Conservation (phyloP, 2,888 invertebrate genomes). For the Agrochola lota region DNA sequence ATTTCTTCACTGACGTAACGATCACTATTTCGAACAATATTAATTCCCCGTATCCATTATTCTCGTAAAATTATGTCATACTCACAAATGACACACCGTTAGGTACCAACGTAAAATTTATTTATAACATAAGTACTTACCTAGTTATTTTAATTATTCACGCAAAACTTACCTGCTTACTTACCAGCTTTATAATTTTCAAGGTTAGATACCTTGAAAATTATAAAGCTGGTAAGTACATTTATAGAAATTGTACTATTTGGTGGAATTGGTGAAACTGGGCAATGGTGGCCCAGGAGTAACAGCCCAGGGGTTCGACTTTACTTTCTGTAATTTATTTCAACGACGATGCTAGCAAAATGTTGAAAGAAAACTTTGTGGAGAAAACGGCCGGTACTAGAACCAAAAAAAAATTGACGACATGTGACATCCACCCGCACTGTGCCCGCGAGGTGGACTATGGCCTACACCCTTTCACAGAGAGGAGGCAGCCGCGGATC, state of each 20-base stretch:
- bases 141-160: conserved; percentile 2
- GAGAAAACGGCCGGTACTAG: background rate
- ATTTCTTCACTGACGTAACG: conserved; percentile 8
- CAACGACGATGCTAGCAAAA: background rate
- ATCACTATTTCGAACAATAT: conserved; percentile 19
- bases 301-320: too few species aligned
- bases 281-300: background rate
- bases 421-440: background rate
- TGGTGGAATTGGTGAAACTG: background rate
- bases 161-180: conserved; percentile 1
- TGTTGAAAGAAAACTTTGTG: background rate
- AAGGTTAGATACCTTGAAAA: too few species aligned
- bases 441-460: too few species aligned
- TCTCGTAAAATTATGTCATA: conserved; percentile 58
- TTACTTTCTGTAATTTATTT: background rate
- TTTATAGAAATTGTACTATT: background rate
- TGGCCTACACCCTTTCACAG: too few species aligned
- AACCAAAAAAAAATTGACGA: too few species aligned
- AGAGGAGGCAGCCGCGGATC: too few species aligned
- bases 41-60: conserved; percentile 46
- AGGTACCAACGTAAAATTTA: conserved; percentile 10
- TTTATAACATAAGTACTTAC: conserved; percentile 14
- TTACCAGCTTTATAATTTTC: background rate
- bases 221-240: too few species aligned
- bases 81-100: conserved; percentile 15